These are phyloP conservation scores for Gastracanthus pulcherrimus DNA, from an alignment of 2,888 invertebrate species.

Conservation along the genomic window DNA sequence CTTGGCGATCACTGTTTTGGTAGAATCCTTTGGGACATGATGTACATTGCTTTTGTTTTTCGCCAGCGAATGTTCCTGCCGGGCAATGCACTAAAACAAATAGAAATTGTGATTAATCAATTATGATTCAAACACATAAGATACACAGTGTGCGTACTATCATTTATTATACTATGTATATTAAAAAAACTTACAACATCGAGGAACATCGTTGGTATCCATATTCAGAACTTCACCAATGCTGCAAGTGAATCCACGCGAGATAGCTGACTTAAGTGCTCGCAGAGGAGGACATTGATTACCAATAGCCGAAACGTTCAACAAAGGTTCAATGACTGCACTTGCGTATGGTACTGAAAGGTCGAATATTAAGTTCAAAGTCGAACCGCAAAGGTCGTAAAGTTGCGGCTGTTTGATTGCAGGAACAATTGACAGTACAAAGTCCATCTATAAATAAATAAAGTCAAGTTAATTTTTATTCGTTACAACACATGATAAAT, in stretches of 20 bases:
- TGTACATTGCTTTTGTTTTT: constrained; percentile 93
- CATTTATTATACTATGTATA: neutral
- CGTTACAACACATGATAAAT: neutral
- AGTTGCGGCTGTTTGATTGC: constrained; percentile 93
- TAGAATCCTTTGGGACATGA: constrained; percentile 95
- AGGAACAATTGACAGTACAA: constrained; percentile 91
- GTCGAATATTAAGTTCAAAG: constrained; percentile 95
- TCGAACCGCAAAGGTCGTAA: constrained; percentile 96
- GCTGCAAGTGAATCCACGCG: constrained; percentile 94
- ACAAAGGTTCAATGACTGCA: constrained; percentile 91
- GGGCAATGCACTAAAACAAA: constrained; percentile 89
- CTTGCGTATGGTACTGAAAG: constrained; percentile 95
- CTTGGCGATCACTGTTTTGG: constrained; percentile 94
- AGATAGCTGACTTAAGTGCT: constrained; percentile 90
- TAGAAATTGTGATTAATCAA: no score
- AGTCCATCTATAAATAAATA: constrained; percentile 83
- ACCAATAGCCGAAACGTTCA: constrained; percentile 93
- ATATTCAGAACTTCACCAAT: constrained; percentile 96
- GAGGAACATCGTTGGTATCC: constrained; percentile 93
- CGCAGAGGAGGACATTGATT: constrained; percentile 95
- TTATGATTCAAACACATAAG: no score
- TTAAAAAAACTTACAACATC: constrained; percentile 87
- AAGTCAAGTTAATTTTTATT: constrained; percentile 13
- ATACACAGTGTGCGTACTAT: constrained; percentile 30
- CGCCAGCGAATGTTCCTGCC: constrained; percentile 95